A percentile compares a stretch with the other conserved stretches of the same genome.
Evolutionary conservation across 1,140 invertebrate genomes (phyloP).

Genomic region (Diorhabda elongata): DNA sequence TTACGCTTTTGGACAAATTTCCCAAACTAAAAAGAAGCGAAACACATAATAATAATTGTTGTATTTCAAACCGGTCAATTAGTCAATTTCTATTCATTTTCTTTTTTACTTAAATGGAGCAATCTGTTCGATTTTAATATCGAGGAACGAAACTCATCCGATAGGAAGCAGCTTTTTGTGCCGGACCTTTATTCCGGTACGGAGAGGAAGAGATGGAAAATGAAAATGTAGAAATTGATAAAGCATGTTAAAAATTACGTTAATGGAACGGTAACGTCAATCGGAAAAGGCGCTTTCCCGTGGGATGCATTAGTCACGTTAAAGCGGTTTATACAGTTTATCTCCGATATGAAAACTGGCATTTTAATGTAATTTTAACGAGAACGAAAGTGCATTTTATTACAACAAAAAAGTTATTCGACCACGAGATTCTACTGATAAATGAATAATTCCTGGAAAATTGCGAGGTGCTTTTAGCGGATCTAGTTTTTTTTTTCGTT

Average conservation of each 20-base stretch:
- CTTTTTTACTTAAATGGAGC: no score
- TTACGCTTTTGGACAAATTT: no score
- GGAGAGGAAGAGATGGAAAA: slow-evolving; percentile 38
- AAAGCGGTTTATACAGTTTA: slow-evolving; percentile 22
- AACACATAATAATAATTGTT: no score
- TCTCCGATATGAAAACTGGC: slow-evolving; percentile 34
- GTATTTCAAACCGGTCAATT: no score
- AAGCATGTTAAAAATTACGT: slow-evolving; percentile 40
- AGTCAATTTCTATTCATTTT: no score
- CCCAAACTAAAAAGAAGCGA: no score
- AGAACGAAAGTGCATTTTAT: slow-evolving; percentile 36
- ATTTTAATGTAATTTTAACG: slow-evolving; percentile 45
- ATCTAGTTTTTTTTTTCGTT: no score
- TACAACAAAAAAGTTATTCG: slow-evolving; percentile 8
- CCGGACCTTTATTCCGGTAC: slow-evolving; percentile 18
- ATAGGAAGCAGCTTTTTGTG: neutral
- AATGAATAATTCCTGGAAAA: slow-evolving; percentile 9
- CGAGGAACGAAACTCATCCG: neutral
- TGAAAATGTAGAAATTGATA: slow-evolving; percentile 37
- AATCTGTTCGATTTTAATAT: neutral
- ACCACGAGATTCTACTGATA: slow-evolving; percentile 8
- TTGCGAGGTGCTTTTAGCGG: neutral
- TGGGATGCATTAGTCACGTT: slow-evolving; percentile 36
- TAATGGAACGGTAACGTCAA: slow-evolving; percentile 33
- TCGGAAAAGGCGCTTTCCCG: slow-evolving; percentile 32